These are phyloP conservation scores for Chaenodraco wilsoni DNA, from an alignment of 2,797 vertebrate species.

Conservation along the genomic window DNA sequence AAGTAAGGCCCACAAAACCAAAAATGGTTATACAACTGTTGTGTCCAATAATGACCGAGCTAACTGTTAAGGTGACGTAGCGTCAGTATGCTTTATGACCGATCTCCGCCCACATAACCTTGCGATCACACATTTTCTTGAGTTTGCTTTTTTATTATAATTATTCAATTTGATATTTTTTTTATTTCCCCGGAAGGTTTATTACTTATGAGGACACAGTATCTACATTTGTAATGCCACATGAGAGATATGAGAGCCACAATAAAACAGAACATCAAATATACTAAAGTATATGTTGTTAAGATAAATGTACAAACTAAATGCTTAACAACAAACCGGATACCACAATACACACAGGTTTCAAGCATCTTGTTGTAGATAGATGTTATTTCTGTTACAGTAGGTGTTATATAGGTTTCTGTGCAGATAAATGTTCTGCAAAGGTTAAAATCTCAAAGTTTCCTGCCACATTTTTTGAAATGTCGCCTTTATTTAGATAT, in stretches of 20 bases:
- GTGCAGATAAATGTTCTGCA: no score
- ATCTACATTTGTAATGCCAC: constrained; percentile 44
- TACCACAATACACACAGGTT: background rate
- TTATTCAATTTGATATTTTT: constrained; percentile 2
- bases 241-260: constrained; percentile 35
- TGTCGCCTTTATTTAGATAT: constrained; percentile 5
- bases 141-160: background rate
- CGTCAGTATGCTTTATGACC: background rate
- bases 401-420: no score
- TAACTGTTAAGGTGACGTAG: background rate
- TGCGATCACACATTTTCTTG: background rate
- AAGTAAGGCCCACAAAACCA: background rate
- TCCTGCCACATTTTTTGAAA: background rate
- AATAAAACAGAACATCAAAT: constrained; percentile 12
- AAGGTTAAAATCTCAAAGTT: no score
- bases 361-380: background rate
- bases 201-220: constrained; percentile 41
- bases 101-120: constrained; percentile 1
- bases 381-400: background rate
- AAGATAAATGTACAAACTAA: constrained; percentile 2
- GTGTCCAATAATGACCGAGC: background rate
- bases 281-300: constrained; percentile 1
- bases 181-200: constrained; percentile 12
- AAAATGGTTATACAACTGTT: background rate
- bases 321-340: background rate